These are phyloP conservation scores for Oscheius myriophilus DNA, from an alignment of 2,888 invertebrate species.

Conservation along the genomic window DNA sequence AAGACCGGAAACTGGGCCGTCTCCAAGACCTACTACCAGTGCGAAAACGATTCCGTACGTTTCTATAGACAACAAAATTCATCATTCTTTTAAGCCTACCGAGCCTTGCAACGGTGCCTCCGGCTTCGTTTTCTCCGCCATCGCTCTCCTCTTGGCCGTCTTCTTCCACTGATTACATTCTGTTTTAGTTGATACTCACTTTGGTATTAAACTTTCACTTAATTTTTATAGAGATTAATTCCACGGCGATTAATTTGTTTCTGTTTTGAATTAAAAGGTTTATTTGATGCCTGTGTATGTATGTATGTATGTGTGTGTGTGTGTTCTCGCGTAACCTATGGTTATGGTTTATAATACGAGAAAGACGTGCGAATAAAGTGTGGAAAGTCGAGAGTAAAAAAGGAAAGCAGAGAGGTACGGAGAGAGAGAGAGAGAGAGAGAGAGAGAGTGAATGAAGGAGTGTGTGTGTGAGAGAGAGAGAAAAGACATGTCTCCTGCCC, in stretches of 20 bases:
- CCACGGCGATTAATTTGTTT: not conserved
- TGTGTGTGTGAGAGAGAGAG: too few species aligned
- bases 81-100: not conserved
- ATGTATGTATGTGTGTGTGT: too few species aligned
- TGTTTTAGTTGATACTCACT: slow-evolving; percentile 1
- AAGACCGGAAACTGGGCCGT: slow-evolving; percentile 68
- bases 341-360: too few species aligned
- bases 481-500: too few species aligned
- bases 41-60: slow-evolving; percentile 63
- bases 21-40: slow-evolving; percentile 70
- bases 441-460: too few species aligned
- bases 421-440: too few species aligned
- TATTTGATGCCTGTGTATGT: too few species aligned
- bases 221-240: slow-evolving; percentile 3
- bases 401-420: too few species aligned
- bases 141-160: slow-evolving; percentile 16
- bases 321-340: too few species aligned
- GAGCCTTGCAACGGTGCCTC: slow-evolving; percentile 22
- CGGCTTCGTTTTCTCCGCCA: slow-evolving; percentile 1
- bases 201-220: not conserved
- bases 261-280: not conserved
- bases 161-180: slow-evolving; percentile 5
- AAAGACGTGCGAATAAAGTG: too few species aligned
- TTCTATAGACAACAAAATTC: too few species aligned
- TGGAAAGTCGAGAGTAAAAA: too few species aligned